These are phyloP conservation scores for Caracal caracal DNA, from an alignment of 2,113 vertebrate species.

Conservation along the genomic window DNA sequence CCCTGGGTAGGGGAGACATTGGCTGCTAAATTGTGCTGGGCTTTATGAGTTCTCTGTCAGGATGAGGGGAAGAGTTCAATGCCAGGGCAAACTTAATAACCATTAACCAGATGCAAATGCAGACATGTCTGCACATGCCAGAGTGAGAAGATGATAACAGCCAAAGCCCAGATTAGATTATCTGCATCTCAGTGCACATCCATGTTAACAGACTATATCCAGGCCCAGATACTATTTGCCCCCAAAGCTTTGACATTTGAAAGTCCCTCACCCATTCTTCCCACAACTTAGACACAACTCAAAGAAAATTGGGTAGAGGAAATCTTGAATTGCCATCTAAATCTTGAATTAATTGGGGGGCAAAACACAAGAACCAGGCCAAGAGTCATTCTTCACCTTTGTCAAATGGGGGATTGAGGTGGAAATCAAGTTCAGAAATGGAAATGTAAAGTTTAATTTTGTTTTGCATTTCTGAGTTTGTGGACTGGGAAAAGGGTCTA, in stretches of 20 bases:
- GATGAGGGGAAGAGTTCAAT: not conserved
- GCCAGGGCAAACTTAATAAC: not conserved
- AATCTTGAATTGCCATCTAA: not conserved
- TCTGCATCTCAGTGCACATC: not conserved
- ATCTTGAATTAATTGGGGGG: not conserved
- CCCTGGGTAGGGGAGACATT: not conserved
- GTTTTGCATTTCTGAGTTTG: not conserved
- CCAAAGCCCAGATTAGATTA: not conserved
- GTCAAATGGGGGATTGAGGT: not conserved
- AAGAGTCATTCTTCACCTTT: not conserved
- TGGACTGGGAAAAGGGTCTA: not conserved
- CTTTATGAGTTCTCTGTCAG: not conserved
- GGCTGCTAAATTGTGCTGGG: not conserved
- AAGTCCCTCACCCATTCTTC: not conserved
- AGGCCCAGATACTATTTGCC: not conserved
- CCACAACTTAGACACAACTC: not conserved
- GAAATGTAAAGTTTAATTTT: not conserved
- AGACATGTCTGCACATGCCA: not conserved
- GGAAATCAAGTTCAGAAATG: not conserved
- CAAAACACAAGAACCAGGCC: not conserved
- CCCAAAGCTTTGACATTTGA: not conserved
- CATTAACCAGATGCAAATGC: not conserved
- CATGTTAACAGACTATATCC: not conserved
- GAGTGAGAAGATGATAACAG: not conserved
- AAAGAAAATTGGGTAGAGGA: not conserved